Conservation (phyloP, 92 coral and sea anemone genomes). For the Nematostella vectensis region DNA sequence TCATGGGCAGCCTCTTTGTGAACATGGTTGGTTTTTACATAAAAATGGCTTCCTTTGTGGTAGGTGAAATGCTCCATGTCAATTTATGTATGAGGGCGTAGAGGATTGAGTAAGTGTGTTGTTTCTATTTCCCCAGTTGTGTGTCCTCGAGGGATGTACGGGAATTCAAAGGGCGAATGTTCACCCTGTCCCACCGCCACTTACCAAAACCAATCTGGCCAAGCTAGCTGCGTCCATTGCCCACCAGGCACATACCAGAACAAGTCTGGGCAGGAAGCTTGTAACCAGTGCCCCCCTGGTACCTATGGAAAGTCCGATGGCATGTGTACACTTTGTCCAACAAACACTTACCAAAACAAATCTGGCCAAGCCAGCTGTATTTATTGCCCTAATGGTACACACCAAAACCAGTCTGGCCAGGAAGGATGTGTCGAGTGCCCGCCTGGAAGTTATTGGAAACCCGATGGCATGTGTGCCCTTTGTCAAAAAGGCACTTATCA, state of each 20-base stretch:
- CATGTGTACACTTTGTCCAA: too few relatives aligned
- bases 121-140: background rate
- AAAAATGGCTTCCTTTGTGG: constrained; percentile 20
- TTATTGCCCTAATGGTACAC: background rate
- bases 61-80: constrained; percentile 9
- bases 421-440: background rate
- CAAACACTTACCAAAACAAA: too few relatives aligned
- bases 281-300: too few relatives aligned
- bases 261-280: too few relatives aligned
- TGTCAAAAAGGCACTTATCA: background rate
- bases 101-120: background rate
- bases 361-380: too few relatives aligned
- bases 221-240: constrained; percentile 8
- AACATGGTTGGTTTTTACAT: constrained; percentile 15
- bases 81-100: background rate
- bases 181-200: constrained; percentile 13
- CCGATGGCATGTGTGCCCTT: background rate
- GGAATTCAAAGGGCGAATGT: constrained; percentile 12
- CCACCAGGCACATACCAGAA: too few relatives aligned
- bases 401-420: background rate
- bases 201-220: constrained; percentile 15
- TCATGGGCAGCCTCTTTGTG: constrained; percentile 19
- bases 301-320: too few relatives aligned
- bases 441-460: background rate
- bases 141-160: constrained; percentile 27